These are phyloP conservation scores for Crax fasciolata DNA, from an alignment of 2,797 vertebrate species.

Conservation along the genomic window DNA sequence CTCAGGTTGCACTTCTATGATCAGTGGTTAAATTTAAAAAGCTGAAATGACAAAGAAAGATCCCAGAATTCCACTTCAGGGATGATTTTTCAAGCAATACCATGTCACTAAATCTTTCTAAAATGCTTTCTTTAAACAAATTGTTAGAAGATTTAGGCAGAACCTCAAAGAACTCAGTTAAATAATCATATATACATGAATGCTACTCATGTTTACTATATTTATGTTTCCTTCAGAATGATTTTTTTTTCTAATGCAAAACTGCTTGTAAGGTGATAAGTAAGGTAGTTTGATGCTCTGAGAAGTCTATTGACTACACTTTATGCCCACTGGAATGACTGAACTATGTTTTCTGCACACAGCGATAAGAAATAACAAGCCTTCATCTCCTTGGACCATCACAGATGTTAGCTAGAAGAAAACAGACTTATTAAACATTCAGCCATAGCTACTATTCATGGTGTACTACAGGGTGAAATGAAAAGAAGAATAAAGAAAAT, in stretches of 20 bases:
- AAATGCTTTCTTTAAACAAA: constrained; percentile 18
- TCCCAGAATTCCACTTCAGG: neutral
- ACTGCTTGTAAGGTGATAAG: constrained; percentile 46
- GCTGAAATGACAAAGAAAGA: neutral
- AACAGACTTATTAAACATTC: constrained; percentile 61
- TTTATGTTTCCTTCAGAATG: constrained; percentile 28
- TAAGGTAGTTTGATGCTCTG: constrained; percentile 42
- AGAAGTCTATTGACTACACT: constrained; percentile 25
- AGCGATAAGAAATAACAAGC: constrained; percentile 61
- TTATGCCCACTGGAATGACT: constrained; percentile 24
- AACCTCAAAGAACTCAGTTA: constrained; percentile 48
- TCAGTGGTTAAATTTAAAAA: neutral
- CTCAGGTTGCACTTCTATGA: neutral
- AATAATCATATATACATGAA: constrained; percentile 3
- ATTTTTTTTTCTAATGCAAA: neutral
- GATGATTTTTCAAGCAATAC: neutral
- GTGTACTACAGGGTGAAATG: constrained; percentile 32
- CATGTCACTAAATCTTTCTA: neutral
- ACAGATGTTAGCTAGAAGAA: constrained; percentile 37
- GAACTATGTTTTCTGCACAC: constrained; percentile 39
- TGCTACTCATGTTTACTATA: constrained; percentile 2
- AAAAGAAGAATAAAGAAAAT: constrained; percentile 55
- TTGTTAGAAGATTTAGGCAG: constrained; percentile 27
- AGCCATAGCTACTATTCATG: constrained; percentile 61
- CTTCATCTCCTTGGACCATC: constrained; percentile 59